Conservation (phyloP, 1,140 invertebrate genomes). For the Calliphora vicina region DNA sequence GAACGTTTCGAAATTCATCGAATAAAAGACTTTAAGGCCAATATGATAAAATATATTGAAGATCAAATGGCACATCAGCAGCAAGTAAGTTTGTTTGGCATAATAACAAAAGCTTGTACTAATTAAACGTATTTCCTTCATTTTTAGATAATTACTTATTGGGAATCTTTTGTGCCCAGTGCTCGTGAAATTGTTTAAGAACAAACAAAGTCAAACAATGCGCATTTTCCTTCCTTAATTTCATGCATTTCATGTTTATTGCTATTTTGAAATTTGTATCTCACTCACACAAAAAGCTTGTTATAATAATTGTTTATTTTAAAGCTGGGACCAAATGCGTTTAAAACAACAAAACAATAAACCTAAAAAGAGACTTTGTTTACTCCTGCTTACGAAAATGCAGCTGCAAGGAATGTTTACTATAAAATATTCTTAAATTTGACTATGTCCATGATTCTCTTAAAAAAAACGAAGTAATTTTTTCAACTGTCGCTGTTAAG, state of each 20-base stretch:
- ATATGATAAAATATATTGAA: constrained; percentile 91
- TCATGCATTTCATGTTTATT: background rate
- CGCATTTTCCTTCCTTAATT: constrained; percentile 12
- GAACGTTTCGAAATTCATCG: constrained; percentile 89
- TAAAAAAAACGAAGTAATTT: background rate
- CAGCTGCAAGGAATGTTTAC: background rate
- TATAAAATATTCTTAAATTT: background rate
- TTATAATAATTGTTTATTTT: background rate
- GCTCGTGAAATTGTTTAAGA: constrained; percentile 79
- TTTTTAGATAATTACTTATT: constrained; percentile 88
- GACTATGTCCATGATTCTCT: too few species aligned
- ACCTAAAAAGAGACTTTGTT: background rate
- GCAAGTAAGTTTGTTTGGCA: constrained; percentile 69
- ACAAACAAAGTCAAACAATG: background rate
- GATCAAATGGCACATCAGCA: constrained; percentile 94
- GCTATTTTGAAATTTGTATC: background rate
- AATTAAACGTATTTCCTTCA: constrained; percentile 11
- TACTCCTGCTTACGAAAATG: background rate
- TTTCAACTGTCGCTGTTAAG: constrained; percentile 1
- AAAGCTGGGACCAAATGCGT: constrained; percentile 21
- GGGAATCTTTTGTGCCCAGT: constrained; percentile 93
- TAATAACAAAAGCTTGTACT: background rate
- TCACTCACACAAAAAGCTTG: background rate
- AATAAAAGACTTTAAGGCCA: constrained; percentile 89
- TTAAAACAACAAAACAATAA: background rate